Evolutionary conservation across 2,797 vertebrate genomes (phyloP).

Genomic region (Gambelia wislizenii): DNA sequence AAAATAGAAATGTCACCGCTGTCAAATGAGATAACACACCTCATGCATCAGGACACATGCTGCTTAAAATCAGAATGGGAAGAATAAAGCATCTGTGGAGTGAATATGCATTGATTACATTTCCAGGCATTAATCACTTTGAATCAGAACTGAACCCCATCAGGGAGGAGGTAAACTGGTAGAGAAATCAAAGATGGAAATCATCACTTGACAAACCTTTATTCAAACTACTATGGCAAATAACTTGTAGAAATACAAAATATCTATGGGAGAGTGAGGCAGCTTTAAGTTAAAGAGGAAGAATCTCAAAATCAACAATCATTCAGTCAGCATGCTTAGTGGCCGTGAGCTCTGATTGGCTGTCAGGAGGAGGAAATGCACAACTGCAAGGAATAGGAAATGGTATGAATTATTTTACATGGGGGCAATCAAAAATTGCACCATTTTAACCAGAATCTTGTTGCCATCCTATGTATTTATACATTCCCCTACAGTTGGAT

Average conservation of each 20-base stretch:
- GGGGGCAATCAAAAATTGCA: neutral
- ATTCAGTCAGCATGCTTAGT: neutral
- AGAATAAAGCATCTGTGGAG: constrained; percentile 27
- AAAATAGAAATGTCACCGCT: constrained; percentile 76
- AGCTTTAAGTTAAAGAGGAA: too few species aligned
- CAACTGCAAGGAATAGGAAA: neutral
- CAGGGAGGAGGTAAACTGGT: constrained; percentile 67
- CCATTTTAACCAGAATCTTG: too few species aligned
- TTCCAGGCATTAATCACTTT: constrained; percentile 74
- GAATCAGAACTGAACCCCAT: constrained; percentile 69
- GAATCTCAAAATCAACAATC: neutral
- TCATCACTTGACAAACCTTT: constrained; percentile 52
- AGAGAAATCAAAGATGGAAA: constrained; percentile 50
- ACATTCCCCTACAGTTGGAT: too few species aligned
- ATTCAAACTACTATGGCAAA: neutral
- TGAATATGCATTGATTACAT: constrained; percentile 69
- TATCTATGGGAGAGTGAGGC: too few species aligned
- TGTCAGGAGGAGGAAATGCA: neutral
- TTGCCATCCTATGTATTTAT: too few species aligned
- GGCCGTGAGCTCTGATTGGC: neutral
- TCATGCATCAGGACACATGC: constrained; percentile 77
- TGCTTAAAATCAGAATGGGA: constrained; percentile 61
- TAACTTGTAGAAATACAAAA: neutral
- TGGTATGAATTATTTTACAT: neutral
- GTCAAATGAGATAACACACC: constrained; percentile 71